A percentile compares a stretch with the other conserved stretches of the same genome.
These are phyloP conservation scores for Microctenopoma lineatum DNA, from an alignment of 2,797 vertebrate genomes.

Conservation along the genomic window DNA sequence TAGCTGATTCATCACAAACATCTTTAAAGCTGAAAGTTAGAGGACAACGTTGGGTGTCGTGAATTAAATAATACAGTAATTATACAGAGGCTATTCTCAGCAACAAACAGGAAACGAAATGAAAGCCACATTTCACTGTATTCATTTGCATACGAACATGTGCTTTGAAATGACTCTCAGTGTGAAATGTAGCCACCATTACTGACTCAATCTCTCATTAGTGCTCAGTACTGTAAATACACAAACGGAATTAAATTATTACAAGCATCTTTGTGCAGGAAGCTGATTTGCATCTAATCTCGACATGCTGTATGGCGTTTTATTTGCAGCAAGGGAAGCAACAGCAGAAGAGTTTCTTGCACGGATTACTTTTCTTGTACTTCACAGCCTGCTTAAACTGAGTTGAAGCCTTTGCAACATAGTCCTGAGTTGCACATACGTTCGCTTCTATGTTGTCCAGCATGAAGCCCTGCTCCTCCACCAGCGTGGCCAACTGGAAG, in stretches of 20 bases:
- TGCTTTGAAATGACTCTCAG: conserved; percentile 52
- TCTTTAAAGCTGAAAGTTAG: conserved; percentile 7
- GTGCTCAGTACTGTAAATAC: conserved; percentile 36
- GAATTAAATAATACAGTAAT: neutral
- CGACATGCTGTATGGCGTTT: neutral
- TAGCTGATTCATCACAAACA: neutral
- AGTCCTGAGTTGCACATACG: conserved; percentile 87
- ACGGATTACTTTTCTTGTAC: conserved; percentile 91
- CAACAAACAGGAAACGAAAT: conserved; percentile 43
- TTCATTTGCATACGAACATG: conserved; percentile 49
- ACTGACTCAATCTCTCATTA: neutral
- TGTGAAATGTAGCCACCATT: neutral
- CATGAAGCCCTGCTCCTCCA: conserved; percentile 92
- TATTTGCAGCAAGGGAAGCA: conserved; percentile 89
- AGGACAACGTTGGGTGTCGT: neutral
- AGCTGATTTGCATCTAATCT: conserved; percentile 7
- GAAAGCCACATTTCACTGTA: conserved; percentile 32
- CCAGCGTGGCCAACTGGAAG: conserved; percentile 90
- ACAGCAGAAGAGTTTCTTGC: conserved; percentile 90
- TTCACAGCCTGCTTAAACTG: conserved; percentile 87
- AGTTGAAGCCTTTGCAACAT: conserved; percentile 82
- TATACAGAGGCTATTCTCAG: conserved; percentile 1
- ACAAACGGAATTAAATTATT: conserved; percentile 3
- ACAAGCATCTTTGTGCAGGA: neutral
- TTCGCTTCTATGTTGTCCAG: conserved; percentile 91